Evolutionary conservation across 2,888 invertebrate genomes (phyloP).

Genomic region (Pseudococcus jackbeardsleyi): DNA sequence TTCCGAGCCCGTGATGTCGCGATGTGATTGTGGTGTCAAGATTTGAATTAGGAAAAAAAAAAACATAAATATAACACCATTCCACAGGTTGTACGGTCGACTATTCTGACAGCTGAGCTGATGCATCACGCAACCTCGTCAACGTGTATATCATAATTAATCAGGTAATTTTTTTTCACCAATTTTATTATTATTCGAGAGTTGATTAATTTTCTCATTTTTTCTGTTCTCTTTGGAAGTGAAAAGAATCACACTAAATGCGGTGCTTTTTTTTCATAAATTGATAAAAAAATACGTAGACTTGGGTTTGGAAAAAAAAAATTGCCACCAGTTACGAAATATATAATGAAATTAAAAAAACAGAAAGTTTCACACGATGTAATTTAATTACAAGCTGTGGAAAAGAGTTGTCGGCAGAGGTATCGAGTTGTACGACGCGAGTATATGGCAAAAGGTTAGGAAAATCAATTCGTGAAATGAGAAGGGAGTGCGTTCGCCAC

Average conservation of each 20-base stretch:
- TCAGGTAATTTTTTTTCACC: not conserved
- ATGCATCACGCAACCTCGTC: conserved; percentile 30
- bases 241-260: conserved; percentile 15
- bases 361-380: conserved; percentile 16
- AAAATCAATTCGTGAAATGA: conserved; percentile 53
- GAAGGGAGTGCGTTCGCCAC: conserved; percentile 42
- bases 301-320: not conserved
- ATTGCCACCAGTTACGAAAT: not conserved
- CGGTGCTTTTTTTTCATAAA: not conserved
- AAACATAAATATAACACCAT: conserved; percentile 36
- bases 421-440: conserved; percentile 16
- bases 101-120: not conserved
- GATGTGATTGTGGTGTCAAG: conserved; percentile 39
- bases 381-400: conserved; percentile 25
- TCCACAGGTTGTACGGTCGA: conserved; percentile 37
- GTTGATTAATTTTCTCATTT: not conserved
- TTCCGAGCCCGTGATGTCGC: not conserved
- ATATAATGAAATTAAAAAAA: conserved; percentile 35
- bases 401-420: conserved; percentile 21
- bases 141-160: conserved; percentile 1
- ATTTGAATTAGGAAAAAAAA: not conserved
- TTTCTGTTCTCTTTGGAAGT: not conserved
- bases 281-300: not conserved
- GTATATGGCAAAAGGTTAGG: conserved; percentile 27
- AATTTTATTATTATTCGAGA: not conserved